Evolutionary conservation across 1,140 invertebrate genomes (phyloP), one percentile per base, ranked within the genome.

Genomic region (Venustaconcha ellipsiformis): DNA sequence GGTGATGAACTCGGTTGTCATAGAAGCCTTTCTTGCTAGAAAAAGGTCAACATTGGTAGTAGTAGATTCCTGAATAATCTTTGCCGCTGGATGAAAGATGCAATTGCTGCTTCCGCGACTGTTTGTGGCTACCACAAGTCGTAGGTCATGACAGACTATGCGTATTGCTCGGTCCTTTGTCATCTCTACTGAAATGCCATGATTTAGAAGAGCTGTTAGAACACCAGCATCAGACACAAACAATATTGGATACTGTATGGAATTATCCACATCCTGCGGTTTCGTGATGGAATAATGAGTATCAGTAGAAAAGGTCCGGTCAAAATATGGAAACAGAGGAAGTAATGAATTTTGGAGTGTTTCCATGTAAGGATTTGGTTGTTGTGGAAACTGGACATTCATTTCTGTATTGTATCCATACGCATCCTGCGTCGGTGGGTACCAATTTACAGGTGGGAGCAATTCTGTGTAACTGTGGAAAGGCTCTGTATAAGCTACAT

Each of bases 161-260:
- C 72, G 57, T 15, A 74, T 23, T 14, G 55, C 64, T 20, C 57
- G 55, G 56, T 74, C 64, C 6, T 57, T 26, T 18, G 72, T 67
- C n/a, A 74, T 74, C 26, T 74, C 72, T 13, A 74, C 37, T n/a
- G 58, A 74, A 12, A 74, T 56, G 14, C 58, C 65, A 59, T 74
- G 57, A 17, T 66, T 23, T 1, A 74, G 64, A 17, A 74, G 67
- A 18, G 68, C 72, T 14, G 72, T 74, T 8, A 74, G 37, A 5
- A 74, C n/a, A 20, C 56, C 48, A 48, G 67, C 72, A 8, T 74
- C 72, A 12, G 72, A 68, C 37, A 74, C 23, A 48, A 68, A 58
- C 15, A 74, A 57, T 14, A 66, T 66, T 18, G 72, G 72, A 37
- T 62, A 74, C 2, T 65, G 57, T 17, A 67, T 37, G 1, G 57